Evolutionary conservation across 2,113 vertebrate genomes (phyloP), one percentile per base, ranked within the genome.

Genomic region (Macheiramphus alcinus): DNA sequence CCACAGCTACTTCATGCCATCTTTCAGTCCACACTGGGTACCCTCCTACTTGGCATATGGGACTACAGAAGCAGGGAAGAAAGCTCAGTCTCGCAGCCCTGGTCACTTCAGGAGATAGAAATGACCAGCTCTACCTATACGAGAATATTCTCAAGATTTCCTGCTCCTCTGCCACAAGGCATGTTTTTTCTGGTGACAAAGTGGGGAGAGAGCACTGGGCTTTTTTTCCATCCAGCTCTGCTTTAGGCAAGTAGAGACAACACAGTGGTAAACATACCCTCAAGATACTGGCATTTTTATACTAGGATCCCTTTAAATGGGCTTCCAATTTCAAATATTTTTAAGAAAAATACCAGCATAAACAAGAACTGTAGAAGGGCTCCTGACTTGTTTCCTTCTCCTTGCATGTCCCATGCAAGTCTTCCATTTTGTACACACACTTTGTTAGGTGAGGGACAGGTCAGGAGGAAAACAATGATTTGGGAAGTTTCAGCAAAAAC

Each of bases 41-140:
- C 4, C 29, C 31, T 38, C 21, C 47, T 47, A 11, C 11, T 18
- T 55, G 61, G 34, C 11, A 3, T 0, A 18, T 1, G 14, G 26
- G 34, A 31, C 32, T 75, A 40, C 29, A 93, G 56, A 68, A 65
- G 10, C 0, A 2, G 53, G 26, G 53, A 70, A 48, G 42, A 63
- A 88, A 94, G 71, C 40, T 73, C 62, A 72, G 38, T 21, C 48
- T 79, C 1, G 4, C 38, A 87, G 38, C 10, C 20, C 36, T 48
- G 40, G 16, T 68, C 36, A 27, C 43, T 75, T 76, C 31, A 87
- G 27, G 36, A 79, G 40, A 45, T 0, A 47, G 34, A 87, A 79
- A 82, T 11, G 13, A 85, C 22, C 40, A 86, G 47, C 16, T 43
- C 31, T 21, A 47, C 18, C 42, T 50, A 5, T 27, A 72, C n/a